These are phyloP conservation scores for Ameiurus melas DNA, from an alignment of 2,113 vertebrate genomes.

Conservation along the genomic window DNA sequence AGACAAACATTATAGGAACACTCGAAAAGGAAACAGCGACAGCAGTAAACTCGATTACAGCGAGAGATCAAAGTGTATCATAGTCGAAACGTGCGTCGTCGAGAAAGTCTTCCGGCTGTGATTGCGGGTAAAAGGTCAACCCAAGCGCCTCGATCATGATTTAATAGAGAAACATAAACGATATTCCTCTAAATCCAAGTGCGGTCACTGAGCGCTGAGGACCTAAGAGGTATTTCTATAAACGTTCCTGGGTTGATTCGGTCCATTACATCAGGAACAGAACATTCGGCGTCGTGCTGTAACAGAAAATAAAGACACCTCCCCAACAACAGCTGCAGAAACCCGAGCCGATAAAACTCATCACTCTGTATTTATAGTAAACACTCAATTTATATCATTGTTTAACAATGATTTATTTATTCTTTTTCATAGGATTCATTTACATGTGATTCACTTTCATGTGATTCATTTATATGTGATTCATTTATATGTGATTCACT, in stretches of 20 bases:
- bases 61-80: not conserved
- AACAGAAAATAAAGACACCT: not conserved
- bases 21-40: not conserved
- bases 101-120: not conserved
- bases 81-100: too few species aligned
- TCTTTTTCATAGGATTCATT: too few species aligned
- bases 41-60: not conserved
- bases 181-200: not conserved
- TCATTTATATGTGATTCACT: too few species aligned
- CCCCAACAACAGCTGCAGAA: conserved; percentile 14
- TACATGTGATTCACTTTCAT: too few species aligned
- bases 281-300: too few species aligned
- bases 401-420: too few species aligned
- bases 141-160: not conserved
- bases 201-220: not conserved
- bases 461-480: too few species aligned
- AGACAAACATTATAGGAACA: not conserved
- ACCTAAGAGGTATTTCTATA: too few species aligned
- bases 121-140: not conserved
- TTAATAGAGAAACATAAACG: not conserved
- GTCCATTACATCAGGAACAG: too few species aligned
- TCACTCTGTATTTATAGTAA: not conserved
- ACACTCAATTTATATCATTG: too few species aligned
- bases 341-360: not conserved
- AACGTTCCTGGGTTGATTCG: too few species aligned